These are phyloP conservation scores for Intellagama lesueurii DNA, from an alignment of 2,797 vertebrate genomes.

Conservation along the genomic window DNA sequence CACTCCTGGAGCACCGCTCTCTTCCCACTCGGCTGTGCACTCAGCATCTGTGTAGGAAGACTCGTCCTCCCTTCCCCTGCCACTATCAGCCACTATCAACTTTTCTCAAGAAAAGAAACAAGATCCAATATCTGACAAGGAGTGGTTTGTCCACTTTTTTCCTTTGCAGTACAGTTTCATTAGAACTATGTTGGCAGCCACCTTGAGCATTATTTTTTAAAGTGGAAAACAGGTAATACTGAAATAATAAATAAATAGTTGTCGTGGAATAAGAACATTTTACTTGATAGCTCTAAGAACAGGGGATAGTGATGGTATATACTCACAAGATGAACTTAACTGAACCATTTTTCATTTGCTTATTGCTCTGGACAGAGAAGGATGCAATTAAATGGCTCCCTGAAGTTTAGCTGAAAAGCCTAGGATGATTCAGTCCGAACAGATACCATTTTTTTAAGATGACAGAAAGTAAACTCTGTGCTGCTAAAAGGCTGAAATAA, in stretches of 20 bases:
- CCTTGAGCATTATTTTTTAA: neutral
- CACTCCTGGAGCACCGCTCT: too few species aligned
- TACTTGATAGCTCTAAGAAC: neutral
- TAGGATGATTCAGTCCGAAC: neutral
- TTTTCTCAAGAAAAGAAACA: accelerated
- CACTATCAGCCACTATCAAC: too few species aligned
- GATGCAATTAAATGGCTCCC: neutral
- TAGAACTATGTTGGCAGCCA: neutral
- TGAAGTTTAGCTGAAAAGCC: neutral
- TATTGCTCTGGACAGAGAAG: neutral
- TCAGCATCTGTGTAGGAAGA: too few species aligned
- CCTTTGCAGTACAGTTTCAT: neutral
- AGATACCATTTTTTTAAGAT: neutral
- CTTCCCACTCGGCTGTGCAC: too few species aligned
- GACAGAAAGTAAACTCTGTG: neutral
- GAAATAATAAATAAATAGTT: too few species aligned
- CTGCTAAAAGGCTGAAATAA: neutral
- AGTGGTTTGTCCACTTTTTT: neutral
- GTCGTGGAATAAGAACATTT: neutral
- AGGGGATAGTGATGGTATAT: neutral
- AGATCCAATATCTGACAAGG: neutral
- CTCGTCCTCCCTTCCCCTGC: too few species aligned
- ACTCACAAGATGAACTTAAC: neutral
- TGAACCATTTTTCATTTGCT: neutral
- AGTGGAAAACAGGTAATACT: too few species aligned